Evolutionary conservation across 2,113 vertebrate genomes (phyloP).

Genomic region (Equus przewalskii): DNA sequence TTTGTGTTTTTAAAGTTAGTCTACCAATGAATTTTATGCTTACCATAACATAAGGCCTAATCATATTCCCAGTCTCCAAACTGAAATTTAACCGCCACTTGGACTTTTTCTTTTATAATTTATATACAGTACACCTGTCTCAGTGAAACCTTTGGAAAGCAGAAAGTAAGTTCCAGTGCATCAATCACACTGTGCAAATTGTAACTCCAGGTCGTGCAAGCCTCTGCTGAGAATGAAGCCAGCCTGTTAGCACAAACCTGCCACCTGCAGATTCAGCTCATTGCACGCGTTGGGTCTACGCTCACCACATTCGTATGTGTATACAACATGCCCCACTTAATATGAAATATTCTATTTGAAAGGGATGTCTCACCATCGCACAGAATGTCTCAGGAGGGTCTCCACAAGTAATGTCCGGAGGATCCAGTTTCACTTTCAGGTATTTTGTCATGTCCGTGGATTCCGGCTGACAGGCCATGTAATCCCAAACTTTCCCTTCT

Average conservation of each 20-base stretch:
- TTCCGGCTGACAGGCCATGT: slow-evolving; percentile 99
- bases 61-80: neutral
- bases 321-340: neutral
- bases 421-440: slow-evolving; percentile 97
- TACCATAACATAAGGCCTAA: neutral
- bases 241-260: neutral
- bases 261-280: neutral
- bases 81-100: neutral
- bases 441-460: slow-evolving; percentile 98
- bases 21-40: neutral
- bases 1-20: neutral
- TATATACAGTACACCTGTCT: neutral
- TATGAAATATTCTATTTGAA: neutral
- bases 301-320: neutral
- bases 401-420: slow-evolving; percentile 98
- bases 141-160: neutral
- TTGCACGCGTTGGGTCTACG: neutral
- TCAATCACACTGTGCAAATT: neutral
- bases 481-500: slow-evolving; percentile 98
- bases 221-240: neutral
- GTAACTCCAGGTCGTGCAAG: neutral
- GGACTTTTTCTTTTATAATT: neutral
- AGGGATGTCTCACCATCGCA: slow-evolving; percentile 95
- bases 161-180: neutral
- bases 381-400: slow-evolving; percentile 98